Percentiles rank a stretch among this genome's conserved stretches.
Evolutionary conservation across 2,888 invertebrate genomes (phyloP).

Genomic region (Leptinotarsa tumamoca): DNA sequence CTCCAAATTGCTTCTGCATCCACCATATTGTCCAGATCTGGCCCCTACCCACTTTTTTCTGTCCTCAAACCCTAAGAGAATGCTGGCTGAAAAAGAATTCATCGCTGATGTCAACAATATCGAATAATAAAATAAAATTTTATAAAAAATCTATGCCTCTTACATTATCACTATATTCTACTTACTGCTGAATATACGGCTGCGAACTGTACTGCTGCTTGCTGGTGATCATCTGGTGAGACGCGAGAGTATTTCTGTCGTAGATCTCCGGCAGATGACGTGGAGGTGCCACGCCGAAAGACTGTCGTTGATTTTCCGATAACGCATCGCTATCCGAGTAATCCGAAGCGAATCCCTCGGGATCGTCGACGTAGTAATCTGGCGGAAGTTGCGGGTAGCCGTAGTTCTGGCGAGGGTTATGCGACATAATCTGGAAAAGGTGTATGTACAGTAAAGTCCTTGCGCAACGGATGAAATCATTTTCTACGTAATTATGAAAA

Average conservation of each 20-base stretch:
- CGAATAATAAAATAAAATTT: too few species aligned
- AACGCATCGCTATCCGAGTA: conserved; percentile 54
- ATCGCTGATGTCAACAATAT: too few species aligned
- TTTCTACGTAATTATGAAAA: too few species aligned
- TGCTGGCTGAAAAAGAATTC: too few species aligned
- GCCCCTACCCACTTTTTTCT: too few species aligned
- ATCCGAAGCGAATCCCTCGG: conserved; percentile 53
- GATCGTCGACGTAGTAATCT: conserved; percentile 53
- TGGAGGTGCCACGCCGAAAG: conserved; percentile 19
- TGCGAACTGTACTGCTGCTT: conserved; percentile 27
- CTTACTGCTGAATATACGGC: conserved; percentile 39
- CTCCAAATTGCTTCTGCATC: too few species aligned
- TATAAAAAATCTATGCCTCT: too few species aligned
- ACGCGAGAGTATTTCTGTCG: conserved; percentile 41
- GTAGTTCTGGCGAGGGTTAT: conserved; percentile 31
- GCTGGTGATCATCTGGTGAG: conserved; percentile 28
- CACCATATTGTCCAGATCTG: too few species aligned
- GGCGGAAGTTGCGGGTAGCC: conserved; percentile 28
- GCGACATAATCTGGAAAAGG: conserved; percentile 33
- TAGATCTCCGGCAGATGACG: conserved; percentile 52
- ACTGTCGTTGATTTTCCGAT: conserved; percentile 40
- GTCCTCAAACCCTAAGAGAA: too few species aligned
- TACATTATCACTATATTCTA: too few species aligned
- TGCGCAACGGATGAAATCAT: too few species aligned
- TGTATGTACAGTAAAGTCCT: too few species aligned